A percentile compares a stretch with the other conserved stretches of the same genome.
Conservation (phyloP, 2,888 invertebrate genomes). For the Tipula vernalis region DNA sequence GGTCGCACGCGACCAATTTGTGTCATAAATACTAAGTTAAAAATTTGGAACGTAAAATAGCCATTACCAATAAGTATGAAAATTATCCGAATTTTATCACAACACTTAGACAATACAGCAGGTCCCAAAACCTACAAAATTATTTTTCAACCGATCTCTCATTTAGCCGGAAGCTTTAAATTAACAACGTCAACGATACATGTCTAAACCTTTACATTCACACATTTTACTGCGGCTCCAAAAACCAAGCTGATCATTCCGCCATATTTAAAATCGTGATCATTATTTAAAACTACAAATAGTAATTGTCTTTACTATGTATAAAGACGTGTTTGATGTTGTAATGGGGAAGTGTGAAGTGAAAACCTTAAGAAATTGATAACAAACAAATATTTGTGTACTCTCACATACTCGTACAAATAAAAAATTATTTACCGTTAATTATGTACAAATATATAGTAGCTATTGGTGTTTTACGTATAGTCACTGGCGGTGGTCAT, state of each 20-base stretch:
- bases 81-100: no score
- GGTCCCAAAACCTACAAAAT: no score
- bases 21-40: neutral
- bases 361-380: slow-evolving; percentile 4
- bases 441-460: neutral
- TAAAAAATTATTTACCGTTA: neutral
- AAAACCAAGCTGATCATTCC: neutral
- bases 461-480: neutral
- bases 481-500: neutral
- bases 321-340: neutral
- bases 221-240: neutral
- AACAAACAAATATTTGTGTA: neutral
- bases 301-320: neutral
- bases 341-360: neutral
- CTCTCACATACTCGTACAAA: neutral
- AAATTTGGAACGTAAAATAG: no score
- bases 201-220: neutral
- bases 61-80: no score
- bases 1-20: neutral
- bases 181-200: no score
- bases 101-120: no score
- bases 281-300: neutral
- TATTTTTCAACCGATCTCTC: no score
- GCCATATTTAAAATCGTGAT: neutral
- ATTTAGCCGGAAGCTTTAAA: neutral